phyloP scores from a whole-genome alignment of 2,113 vertebrate genomes.

The Syngnathus scovelli region DNA sequence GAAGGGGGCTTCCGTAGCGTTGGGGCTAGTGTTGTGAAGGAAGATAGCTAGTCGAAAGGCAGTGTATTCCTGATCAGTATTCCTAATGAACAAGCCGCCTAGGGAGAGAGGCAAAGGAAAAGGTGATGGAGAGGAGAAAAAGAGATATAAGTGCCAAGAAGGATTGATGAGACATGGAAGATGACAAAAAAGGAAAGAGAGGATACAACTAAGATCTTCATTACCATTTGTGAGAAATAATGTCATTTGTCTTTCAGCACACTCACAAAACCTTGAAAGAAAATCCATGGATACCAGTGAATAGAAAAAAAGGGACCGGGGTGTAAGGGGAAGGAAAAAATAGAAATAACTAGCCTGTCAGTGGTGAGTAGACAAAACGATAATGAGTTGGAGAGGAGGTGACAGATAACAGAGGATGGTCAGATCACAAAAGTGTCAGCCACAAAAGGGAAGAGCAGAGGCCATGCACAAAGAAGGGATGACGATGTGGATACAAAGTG shows the following conservation, averaged over 20 bases:
- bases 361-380: constrained; percentile 27
- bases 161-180: constrained; percentile 28
- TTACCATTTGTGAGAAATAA: constrained; percentile 51
- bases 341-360: constrained; percentile 12
- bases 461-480: constrained; percentile 9
- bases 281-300: constrained; percentile 26
- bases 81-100: constrained; percentile 99
- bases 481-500: constrained; percentile 3
- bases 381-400: constrained; percentile 39
- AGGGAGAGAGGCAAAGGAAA: constrained; percentile 25
- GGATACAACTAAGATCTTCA: constrained; percentile 53
- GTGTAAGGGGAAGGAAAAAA: constrained; percentile 21
- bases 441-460: constrained; percentile 20
- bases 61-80: constrained; percentile 99
- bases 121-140: constrained; percentile 22
- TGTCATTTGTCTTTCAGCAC: constrained; percentile 44
- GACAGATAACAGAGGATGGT: constrained; percentile 19
- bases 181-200: constrained; percentile 29
- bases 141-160: constrained; percentile 20
- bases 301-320: constrained; percentile 15
- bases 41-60: constrained; percentile 97
- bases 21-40: constrained; percentile 98
- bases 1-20: constrained; percentile 96
- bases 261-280: constrained; percentile 23
- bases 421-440: constrained; percentile 30